Percentiles rank a stretch among this genome's conserved stretches.
Conservation (phyloP, 2,797 vertebrate genomes). For the Enteromius thamalakanensis region DNA sequence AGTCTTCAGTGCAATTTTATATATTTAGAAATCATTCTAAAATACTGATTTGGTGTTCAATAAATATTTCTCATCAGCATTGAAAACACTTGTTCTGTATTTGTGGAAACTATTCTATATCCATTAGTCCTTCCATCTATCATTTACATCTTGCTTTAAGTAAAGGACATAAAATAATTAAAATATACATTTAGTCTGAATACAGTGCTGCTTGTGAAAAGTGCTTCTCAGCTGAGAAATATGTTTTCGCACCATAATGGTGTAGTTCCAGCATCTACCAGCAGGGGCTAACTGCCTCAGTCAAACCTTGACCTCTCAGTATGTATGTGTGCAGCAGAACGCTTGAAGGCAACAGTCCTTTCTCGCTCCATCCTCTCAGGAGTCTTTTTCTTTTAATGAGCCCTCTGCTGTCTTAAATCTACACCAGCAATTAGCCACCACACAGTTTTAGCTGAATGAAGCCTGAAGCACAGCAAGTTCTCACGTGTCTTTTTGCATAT, state of each 20-base stretch:
- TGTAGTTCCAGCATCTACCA: conserved; percentile 10
- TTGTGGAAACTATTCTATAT: background rate
- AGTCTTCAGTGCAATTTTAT: background rate
- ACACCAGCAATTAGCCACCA: conserved; percentile 43
- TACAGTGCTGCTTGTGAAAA: background rate
- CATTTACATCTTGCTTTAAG: background rate
- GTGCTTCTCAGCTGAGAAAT: background rate
- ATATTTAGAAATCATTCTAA: background rate
- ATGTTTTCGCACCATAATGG: background rate
- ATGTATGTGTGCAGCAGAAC: background rate
- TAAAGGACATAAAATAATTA: background rate
- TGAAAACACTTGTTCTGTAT: background rate
- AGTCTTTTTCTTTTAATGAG: conserved; percentile 26
- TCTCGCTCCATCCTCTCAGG: background rate
- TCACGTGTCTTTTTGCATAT: background rate
- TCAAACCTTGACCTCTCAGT: background rate
- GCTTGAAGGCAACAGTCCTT: conserved; percentile 1
- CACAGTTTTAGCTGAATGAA: conserved; percentile 14
- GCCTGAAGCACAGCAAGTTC: conserved; percentile 21
- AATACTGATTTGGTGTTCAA: background rate
- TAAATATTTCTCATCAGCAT: background rate
- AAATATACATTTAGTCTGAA: background rate
- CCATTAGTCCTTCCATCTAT: background rate
- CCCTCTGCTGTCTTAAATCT: conserved; percentile 35
- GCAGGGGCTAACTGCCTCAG: background rate